Base-by-base conservation (phyloP, 2,888 invertebrate species). In the Monopis laevigella region DNA sequence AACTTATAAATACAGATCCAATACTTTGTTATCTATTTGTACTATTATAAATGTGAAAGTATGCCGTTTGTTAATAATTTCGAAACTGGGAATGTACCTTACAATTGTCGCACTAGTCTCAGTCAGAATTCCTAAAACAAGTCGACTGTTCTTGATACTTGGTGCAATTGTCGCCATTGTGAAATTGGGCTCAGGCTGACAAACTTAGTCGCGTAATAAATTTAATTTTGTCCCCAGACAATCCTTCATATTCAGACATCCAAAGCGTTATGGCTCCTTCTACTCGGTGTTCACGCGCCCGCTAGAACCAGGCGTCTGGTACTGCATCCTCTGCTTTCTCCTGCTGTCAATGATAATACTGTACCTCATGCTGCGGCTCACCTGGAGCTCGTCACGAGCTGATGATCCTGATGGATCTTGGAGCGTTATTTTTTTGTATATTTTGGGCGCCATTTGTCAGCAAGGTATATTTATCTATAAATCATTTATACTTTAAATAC, bases 161-260 rank as follows among this genome's bases (percentile, higher is more conserved):
- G n/a, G n/a, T n/a, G n/a, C n/a, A n/a, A n/a, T n/a, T n/a, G n/a
- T n/a, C n/a, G n/a, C n/a, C n/a, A n/a, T n/a, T n/a, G n/a, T n/a
- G n/a, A n/a, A n/a, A n/a, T n/a, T n/a, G n/a, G n/a, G n/a, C n/a
- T n/a, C n/a, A n/a, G n/a, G n/a, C n/a, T n/a, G n/a, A n/a, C n/a
- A n/a, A 24, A 10, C 10, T 24, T 10, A 24, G 24, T 7, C 10
- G 6, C 24, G 24, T 24, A 6, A 24, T 24, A 7, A 24, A 24
- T 24, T 24, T 24, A 24, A 18, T 32, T 36, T 42, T 10, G 26
- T 46, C 57, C 58, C 19, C 55, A 88, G 88, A 45, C 84, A 86
- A 2, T 74, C 82, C 34, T 87, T 89, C 54, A 84, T 89, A 44
- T 86, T 89, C 53, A 85, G 88, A 0, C 87, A 87, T 55, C 89